Percentiles rank a stretch among this genome's conserved stretches.
phyloP scores from a whole-genome alignment of 2,113 vertebrate species.

The Brienomyrus brachyistius region DNA sequence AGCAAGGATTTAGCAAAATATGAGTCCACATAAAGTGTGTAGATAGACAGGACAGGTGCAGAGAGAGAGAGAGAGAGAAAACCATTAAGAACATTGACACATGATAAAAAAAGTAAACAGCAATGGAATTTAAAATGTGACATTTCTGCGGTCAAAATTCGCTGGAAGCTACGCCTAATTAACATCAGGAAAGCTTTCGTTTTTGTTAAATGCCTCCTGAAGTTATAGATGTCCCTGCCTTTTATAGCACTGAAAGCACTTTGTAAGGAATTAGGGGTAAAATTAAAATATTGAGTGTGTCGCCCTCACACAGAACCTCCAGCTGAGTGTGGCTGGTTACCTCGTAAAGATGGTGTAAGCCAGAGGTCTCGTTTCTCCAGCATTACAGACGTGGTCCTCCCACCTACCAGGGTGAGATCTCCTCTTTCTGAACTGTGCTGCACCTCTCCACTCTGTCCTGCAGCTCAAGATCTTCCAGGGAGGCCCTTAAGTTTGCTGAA shows the following conservation, averaged over 20 bases:
- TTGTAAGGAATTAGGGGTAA: not conserved
- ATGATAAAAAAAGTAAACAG: not conserved
- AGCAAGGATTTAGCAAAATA: not conserved
- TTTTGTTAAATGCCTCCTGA: not conserved
- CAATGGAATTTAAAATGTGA: not conserved
- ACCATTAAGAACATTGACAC: not conserved
- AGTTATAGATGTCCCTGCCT: not conserved
- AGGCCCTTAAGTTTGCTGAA: not conserved
- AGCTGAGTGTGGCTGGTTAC: no score
- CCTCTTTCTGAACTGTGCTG: not conserved
- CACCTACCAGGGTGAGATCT: not conserved
- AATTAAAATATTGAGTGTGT: not conserved
- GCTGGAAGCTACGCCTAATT: not conserved
- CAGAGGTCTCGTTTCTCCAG: not conserved
- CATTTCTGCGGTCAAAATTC: not conserved
- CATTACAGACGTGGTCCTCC: not conserved
- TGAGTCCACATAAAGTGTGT: not conserved
- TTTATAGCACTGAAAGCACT: not conserved
- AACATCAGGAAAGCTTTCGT: not conserved
- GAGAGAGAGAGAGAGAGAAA: not conserved
- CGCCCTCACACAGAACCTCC: not conserved
- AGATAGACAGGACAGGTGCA: not conserved
- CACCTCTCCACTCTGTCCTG: not conserved
- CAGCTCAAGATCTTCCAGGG: not conserved
- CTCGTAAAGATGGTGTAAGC: not conserved